Conservation (phyloP, 2,797 vertebrate genomes). For the Florisuga fusca region DNA sequence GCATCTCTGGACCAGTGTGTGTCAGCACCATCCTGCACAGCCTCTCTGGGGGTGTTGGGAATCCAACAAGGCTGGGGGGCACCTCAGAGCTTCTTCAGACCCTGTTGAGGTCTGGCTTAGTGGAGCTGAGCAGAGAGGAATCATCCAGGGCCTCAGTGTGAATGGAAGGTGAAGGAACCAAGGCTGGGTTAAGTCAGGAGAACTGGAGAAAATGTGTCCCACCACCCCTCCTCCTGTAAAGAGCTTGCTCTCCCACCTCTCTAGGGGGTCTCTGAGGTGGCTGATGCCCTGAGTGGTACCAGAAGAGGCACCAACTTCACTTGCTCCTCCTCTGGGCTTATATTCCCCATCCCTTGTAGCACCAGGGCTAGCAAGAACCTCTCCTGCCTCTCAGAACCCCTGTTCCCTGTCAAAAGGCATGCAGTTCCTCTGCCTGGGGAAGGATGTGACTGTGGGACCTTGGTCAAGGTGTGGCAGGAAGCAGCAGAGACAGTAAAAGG, state of each 20-base stretch:
- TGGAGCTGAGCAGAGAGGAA: neutral
- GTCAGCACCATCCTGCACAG: neutral
- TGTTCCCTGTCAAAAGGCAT: neutral
- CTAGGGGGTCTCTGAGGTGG: neutral
- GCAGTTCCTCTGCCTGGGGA: neutral
- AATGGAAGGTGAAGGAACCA: neutral
- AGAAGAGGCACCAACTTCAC: neutral
- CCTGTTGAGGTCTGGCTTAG: neutral
- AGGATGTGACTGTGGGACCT: neutral
- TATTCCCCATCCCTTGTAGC: neutral
- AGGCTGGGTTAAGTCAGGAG: neutral
- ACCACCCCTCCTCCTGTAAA: neutral
- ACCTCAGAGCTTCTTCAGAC: neutral
- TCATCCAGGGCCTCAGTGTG: neutral
- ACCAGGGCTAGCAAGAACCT: neutral
- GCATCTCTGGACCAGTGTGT: neutral
- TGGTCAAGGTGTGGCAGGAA: rapidly evolving
- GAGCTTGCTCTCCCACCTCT: neutral
- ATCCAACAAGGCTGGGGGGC: rapidly evolving
- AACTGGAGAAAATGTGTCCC: neutral
- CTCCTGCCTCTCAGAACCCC: neutral
- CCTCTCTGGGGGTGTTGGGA: neutral
- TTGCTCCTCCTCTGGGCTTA: neutral
- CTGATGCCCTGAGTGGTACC: neutral
- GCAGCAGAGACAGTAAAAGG: neutral